Base-by-base conservation (phyloP, 2,888 invertebrate genomes). In the Alloscopus bannaensis region DNA sequence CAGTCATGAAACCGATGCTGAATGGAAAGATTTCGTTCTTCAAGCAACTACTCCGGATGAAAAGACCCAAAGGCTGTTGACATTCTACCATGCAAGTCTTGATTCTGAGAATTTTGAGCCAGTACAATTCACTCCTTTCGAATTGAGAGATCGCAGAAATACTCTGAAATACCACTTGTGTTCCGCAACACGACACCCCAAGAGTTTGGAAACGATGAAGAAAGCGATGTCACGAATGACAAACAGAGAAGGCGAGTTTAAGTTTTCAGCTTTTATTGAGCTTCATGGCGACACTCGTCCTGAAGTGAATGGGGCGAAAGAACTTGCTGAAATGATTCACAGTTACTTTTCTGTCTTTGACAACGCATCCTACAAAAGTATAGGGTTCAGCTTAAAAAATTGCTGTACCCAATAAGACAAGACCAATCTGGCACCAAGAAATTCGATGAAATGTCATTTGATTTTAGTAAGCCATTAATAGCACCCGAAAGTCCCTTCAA, bases 231-330 rank as follows among this genome's bases (percentile, higher is more conserved):
- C 18, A 18, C 18, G 2, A 0, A 28, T 18, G 2, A 26, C 64
- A 0, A 42, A 64, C 1, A 20, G 20, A 26, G 45, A 42, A 3
- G 2, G 0, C 1, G 1, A n/a, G 3, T 64, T 64, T 22, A 64
- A 42, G 28, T 64, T 45, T 42, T 64, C 64, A 1, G 22, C 45
- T 2, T 64, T 42, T 45, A n/a, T n/a, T n/a, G n/a, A n/a, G n/a
- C n/a, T n/a, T n/a, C n/a, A n/a, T n/a, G n/a, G n/a, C n/a, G n/a
- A n/a, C n/a, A n/a, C n/a, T n/a, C n/a, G n/a, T n/a, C n/a, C n/a
- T n/a, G n/a, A n/a, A n/a, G n/a, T n/a, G n/a, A n/a, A n/a, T n/a
- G n/a, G n/a, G n/a, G n/a, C n/a, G n/a, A n/a, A n/a, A n/a, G n/a
- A n/a, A n/a, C n/a, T n/a, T n/a, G n/a, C n/a, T n/a, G n/a, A n/a